These are phyloP conservation scores for Phalacrocorax carbo DNA, from an alignment of 2,113 vertebrate species.

Conservation along the genomic window DNA sequence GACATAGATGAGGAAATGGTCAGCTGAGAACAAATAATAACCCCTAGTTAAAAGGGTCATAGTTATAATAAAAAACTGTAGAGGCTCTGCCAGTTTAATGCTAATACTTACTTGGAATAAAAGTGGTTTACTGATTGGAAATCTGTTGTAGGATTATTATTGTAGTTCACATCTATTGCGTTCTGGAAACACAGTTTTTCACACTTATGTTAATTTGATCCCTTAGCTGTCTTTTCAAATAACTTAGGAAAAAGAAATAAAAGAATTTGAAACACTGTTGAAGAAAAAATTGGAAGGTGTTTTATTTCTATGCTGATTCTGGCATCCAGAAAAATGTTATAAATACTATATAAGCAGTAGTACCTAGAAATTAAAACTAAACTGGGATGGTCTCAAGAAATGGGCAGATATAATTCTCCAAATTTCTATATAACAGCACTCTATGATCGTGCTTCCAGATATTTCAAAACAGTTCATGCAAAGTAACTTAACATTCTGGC, in stretches of 20 bases:
- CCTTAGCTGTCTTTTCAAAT: accelerated
- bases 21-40: background rate
- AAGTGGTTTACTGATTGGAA: background rate
- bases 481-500: background rate
- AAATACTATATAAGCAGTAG: background rate
- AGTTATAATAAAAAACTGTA: background rate
- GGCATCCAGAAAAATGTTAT: background rate
- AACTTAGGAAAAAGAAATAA: background rate
- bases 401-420: background rate
- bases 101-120: background rate
- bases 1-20: background rate
- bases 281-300: background rate
- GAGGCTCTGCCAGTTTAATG: background rate
- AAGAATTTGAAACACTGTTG: background rate
- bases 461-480: background rate
- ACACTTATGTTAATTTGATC: background rate
- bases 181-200: background rate
- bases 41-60: background rate
- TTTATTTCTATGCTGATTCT: background rate
- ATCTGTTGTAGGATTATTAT: background rate
- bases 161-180: background rate
- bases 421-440: background rate
- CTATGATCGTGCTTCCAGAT: background rate
- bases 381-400: background rate
- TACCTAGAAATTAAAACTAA: background rate